Evolutionary conservation across 2,888 invertebrate species (phyloP).

Genomic region (Shargacucullia verbasci): DNA sequence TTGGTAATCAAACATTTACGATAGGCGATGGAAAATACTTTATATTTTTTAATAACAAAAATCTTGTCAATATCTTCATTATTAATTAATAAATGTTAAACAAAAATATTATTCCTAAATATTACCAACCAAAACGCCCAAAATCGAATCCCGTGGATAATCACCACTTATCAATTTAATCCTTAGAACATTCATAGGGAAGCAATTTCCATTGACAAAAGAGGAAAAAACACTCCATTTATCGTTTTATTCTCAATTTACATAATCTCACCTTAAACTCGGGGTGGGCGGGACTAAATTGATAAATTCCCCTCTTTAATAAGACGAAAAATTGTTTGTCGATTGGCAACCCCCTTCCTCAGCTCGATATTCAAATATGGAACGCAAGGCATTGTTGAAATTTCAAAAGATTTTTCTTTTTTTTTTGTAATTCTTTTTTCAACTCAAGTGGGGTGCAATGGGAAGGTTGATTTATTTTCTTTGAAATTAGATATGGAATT

Average conservation of each 20-base stretch:
- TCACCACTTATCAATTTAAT: constrained; percentile 29
- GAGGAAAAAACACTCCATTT: constrained; percentile 60
- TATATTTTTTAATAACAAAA: no score
- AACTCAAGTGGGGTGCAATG: constrained; percentile 37
- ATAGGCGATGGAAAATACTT: no score
- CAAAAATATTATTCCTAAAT: background rate
- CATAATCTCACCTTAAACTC: constrained; percentile 72
- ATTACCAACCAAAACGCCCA: background rate
- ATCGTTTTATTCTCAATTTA: constrained; percentile 72
- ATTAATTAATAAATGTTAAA: no score
- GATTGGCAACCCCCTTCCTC: constrained; percentile 45
- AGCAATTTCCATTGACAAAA: constrained; percentile 48
- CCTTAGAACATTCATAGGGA: constrained; percentile 32
- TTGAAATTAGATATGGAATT: constrained; percentile 46
- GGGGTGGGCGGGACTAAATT: constrained; percentile 57
- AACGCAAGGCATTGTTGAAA: constrained; percentile 57
- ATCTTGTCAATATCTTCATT: no score
- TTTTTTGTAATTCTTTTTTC: constrained; percentile 38
- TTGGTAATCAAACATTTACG: no score
- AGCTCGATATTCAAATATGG: constrained; percentile 69
- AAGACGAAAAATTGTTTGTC: constrained; percentile 74
- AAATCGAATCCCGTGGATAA: constrained; percentile 41
- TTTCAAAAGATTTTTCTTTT: constrained; percentile 58
- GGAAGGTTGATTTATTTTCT: constrained; percentile 45
- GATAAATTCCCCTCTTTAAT: constrained; percentile 70